phyloP scores from a whole-genome alignment of 2,888 invertebrate genomes.

The Coelopa pilipes region DNA sequence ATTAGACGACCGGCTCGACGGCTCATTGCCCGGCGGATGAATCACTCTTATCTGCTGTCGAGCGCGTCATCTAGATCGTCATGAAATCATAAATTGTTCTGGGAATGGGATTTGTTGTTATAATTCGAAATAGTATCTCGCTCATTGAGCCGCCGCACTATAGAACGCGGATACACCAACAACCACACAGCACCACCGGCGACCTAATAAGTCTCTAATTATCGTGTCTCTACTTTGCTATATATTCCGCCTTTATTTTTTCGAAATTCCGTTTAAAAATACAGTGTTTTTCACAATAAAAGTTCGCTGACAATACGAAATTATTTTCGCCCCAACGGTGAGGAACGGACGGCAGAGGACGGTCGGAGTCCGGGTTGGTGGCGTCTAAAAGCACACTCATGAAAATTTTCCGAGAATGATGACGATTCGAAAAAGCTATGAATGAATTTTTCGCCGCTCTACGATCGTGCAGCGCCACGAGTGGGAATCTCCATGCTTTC shows the following conservation, averaged over 20 bases:
- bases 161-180: not conserved
- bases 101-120: conserved; percentile 11
- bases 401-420: conserved; percentile 51
- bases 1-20: too few species aligned
- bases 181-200: conserved; percentile 18
- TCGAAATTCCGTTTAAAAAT: conserved; percentile 3
- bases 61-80: conserved; percentile 20
- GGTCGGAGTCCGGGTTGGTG: not conserved
- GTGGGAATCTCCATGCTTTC: conserved; percentile 45
- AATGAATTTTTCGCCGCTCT: conserved; percentile 52
- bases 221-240: not conserved
- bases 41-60: conserved; percentile 18
- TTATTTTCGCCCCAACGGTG: not conserved
- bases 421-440: conserved; percentile 54
- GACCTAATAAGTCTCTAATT: conserved; percentile 4
- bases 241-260: not conserved
- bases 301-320: conserved; percentile 29
- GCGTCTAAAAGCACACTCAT: conserved; percentile 29
- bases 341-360: too few species aligned
- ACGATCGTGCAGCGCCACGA: conserved; percentile 10
- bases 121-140: not conserved
- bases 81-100: conserved; percentile 32
- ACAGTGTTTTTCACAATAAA: conserved; percentile 17
- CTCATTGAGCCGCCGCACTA: conserved; percentile 6
- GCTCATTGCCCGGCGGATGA: conserved; percentile 11